phyloP scores from a whole-genome alignment of 1,140 invertebrate genomes.

The Hydropsyche tenuis region DNA sequence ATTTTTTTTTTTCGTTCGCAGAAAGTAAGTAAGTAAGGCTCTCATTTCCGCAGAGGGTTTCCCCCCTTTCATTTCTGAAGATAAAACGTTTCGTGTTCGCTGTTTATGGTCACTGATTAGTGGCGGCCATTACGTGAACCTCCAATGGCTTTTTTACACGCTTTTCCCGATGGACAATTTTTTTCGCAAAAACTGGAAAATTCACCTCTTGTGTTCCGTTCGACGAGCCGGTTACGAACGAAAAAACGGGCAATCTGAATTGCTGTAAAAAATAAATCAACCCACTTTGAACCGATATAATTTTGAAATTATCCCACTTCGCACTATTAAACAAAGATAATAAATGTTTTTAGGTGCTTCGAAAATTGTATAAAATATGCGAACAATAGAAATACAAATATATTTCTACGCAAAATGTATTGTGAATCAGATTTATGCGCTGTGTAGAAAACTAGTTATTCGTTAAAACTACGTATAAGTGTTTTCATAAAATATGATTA shows the following conservation, averaged over 20 bases:
- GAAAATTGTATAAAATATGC: too few relatives aligned
- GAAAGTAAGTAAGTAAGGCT: slow-evolving; percentile 31
- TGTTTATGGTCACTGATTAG: slow-evolving; percentile 47
- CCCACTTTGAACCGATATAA: neutral
- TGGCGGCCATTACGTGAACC: slow-evolving; percentile 40
- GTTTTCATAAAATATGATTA: neutral
- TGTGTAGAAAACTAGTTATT: neutral
- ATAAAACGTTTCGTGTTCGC: slow-evolving; percentile 37
- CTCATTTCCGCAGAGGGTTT: slow-evolving; percentile 35
- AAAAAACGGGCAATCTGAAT: slow-evolving; percentile 8
- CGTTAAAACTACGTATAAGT: neutral
- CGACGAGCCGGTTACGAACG: neutral
- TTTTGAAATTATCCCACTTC: neutral
- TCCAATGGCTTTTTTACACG: slow-evolving; percentile 45
- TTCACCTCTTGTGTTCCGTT: neutral
- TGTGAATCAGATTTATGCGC: neutral
- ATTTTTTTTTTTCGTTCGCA: neutral
- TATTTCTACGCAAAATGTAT: too few relatives aligned
- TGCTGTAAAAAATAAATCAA: neutral
- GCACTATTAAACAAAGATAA: neutral
- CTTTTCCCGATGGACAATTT: slow-evolving; percentile 33
- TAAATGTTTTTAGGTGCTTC: too few relatives aligned
- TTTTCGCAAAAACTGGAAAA: slow-evolving; percentile 14
- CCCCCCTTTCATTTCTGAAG: slow-evolving; percentile 38
- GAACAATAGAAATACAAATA: too few relatives aligned